phyloP scores from a whole-genome alignment of 23 tunicate genomes.

The Trididemnum clinides region DNA sequence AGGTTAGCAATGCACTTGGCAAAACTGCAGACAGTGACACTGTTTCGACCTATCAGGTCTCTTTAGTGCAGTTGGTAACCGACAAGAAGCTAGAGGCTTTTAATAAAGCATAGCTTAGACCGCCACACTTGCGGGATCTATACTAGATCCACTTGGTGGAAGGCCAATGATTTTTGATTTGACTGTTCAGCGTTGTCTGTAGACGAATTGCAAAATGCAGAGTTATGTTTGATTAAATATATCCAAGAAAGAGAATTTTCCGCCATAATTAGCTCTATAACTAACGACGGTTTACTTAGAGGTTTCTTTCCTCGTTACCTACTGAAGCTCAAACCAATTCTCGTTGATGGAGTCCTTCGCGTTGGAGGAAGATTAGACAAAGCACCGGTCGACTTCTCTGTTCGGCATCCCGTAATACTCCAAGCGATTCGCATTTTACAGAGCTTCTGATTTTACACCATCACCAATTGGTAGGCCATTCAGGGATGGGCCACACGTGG shows the following conservation, averaged over 20 bases:
- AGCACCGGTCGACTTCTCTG: background rate
- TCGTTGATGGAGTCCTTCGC: slow-evolving; percentile 14
- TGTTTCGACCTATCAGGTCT: no score
- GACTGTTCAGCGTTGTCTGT: background rate
- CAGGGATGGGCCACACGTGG: slow-evolving; percentile 1
- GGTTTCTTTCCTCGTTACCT: background rate
- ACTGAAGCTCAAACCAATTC: slow-evolving; percentile 22
- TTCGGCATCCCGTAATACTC: background rate
- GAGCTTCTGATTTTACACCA: background rate
- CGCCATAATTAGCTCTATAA: background rate
- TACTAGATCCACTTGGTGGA: no score
- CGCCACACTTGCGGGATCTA: no score
- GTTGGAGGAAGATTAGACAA: slow-evolving; percentile 13
- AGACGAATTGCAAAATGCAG: background rate
- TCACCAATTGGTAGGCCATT: slow-evolving; percentile 1
- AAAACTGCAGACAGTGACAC: no score
- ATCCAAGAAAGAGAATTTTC: background rate
- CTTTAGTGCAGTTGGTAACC: no score
- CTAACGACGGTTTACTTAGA: background rate
- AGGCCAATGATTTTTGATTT: no score
- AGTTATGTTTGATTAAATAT: background rate
- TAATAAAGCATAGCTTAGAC: no score
- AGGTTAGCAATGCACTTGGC: no score
- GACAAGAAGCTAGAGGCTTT: no score
- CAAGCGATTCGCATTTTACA: background rate